These are phyloP conservation scores for Hydractinia echinata DNA, from an alignment of 30 jellyfish, hydroid and myxozoan genomes.

Conservation along the genomic window DNA sequence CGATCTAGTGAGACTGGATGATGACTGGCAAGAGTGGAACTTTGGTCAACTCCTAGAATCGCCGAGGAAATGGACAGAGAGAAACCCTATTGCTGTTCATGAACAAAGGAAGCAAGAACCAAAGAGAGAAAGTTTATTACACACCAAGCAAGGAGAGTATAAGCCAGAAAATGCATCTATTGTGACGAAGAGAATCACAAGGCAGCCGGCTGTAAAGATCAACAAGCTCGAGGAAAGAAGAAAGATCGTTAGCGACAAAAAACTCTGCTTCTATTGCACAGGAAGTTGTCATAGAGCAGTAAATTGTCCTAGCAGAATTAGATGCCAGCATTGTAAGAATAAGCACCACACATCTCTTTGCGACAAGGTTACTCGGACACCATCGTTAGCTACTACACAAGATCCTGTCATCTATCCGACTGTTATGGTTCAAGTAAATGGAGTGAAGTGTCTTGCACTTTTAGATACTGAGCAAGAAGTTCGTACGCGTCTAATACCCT, in stretches of 20 bases:
- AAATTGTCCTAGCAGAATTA: constrained; percentile 42
- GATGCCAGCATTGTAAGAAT: constrained; percentile 41
- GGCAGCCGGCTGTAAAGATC: not conserved
- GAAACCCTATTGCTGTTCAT: constrained; percentile 40
- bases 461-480: constrained; percentile 57
- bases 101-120: constrained; percentile 15
- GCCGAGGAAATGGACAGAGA: constrained; percentile 40
- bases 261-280: constrained; percentile 49
- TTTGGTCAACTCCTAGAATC: constrained; percentile 42
- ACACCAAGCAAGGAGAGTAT: not conserved
- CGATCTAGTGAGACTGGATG: constrained; percentile 55
- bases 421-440: constrained; percentile 42
- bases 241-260: constrained; percentile 24
- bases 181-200: no score
- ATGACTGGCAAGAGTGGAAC: constrained; percentile 67
- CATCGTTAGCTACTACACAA: constrained; percentile 18
- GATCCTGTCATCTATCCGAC: constrained; percentile 37
- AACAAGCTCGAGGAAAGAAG: constrained; percentile 35
- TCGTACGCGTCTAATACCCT: constrained; percentile 28
- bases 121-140: not conserved
- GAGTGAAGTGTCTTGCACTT: constrained; percentile 42
- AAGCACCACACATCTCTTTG: constrained; percentile 69
- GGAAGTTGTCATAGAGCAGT: constrained; percentile 49
- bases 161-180: not conserved
- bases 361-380: constrained; percentile 17